These are phyloP conservation scores for Leucoma salicis DNA, from an alignment of 2,888 invertebrate species.

Conservation along the genomic window DNA sequence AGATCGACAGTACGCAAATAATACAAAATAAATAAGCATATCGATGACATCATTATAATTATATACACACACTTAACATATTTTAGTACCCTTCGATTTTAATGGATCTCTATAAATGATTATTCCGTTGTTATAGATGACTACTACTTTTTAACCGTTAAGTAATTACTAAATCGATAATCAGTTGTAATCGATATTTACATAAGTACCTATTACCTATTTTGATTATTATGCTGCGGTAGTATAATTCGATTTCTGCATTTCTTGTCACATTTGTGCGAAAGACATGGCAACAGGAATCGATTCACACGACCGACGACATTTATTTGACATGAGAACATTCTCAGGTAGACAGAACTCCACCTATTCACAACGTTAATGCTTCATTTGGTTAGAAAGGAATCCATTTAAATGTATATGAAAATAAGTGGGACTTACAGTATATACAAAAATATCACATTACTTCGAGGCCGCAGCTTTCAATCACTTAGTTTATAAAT, in stretches of 20 bases:
- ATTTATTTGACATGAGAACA: slow-evolving; percentile 34
- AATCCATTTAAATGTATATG: slow-evolving; percentile 81
- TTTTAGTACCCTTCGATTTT: slow-evolving; percentile 79
- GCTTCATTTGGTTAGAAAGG: slow-evolving; percentile 71
- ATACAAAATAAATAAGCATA: slow-evolving; percentile 77
- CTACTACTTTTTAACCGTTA: slow-evolving; percentile 69
- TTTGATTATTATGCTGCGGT: slow-evolving; percentile 41
- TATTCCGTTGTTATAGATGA: slow-evolving; percentile 71
- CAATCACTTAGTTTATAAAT: slow-evolving; percentile 75
- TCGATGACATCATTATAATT: slow-evolving; percentile 66
- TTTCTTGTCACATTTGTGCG: slow-evolving; percentile 25
- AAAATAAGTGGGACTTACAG: slow-evolving; percentile 82
- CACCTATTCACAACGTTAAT: slow-evolving; percentile 61
- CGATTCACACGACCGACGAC: slow-evolving; percentile 37
- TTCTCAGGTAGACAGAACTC: slow-evolving; percentile 49
- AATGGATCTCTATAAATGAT: slow-evolving; percentile 70
- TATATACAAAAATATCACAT: slow-evolving; percentile 83
- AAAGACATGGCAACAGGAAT: slow-evolving; percentile 18
- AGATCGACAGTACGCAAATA: slow-evolving; percentile 70
- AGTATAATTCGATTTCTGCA: slow-evolving; percentile 27
- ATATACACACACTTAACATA: slow-evolving; percentile 75
- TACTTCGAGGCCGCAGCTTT: slow-evolving; percentile 83
- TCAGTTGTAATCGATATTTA: slow-evolving; percentile 71
- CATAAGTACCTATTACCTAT: slow-evolving; percentile 70
- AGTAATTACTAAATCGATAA: slow-evolving; percentile 50